Conservation (phyloP, 1,140 invertebrate species). For the Penaeus japonicus region DNA sequence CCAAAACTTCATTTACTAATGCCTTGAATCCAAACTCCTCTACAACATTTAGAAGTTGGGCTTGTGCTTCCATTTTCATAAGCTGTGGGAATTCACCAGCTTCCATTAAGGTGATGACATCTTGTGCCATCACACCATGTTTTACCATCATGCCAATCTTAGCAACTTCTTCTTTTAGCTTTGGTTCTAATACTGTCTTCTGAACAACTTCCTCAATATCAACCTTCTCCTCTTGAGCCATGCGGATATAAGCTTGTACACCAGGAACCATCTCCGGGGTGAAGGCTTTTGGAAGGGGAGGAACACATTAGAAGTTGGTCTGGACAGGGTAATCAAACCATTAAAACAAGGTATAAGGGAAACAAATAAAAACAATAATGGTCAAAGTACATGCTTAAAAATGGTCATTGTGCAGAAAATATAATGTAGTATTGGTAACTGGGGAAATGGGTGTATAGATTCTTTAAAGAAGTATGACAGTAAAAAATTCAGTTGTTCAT, state of each 20-base stretch:
- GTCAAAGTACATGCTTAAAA: neutral
- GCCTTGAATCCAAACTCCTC: constrained; percentile 46
- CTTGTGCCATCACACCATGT: constrained; percentile 57
- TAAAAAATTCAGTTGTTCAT: too few relatives aligned
- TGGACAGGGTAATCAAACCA: neutral
- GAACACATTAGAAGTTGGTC: constrained; percentile 1
- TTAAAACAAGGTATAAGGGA: neutral
- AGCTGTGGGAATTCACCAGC: constrained; percentile 58
- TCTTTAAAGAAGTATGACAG: too few relatives aligned
- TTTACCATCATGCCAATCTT: constrained; percentile 58
- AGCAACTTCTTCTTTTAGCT: constrained; percentile 69
- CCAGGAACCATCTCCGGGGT: constrained; percentile 60
- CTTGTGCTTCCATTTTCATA: constrained; percentile 57
- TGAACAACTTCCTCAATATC: constrained; percentile 84
- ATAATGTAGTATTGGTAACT: too few relatives aligned
- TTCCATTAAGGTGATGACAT: constrained; percentile 54
- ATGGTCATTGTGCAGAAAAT: neutral
- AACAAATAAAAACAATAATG: too few relatives aligned
- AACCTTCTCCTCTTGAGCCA: constrained; percentile 80
- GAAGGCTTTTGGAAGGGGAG: constrained; percentile 53
- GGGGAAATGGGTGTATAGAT: too few relatives aligned
- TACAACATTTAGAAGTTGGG: constrained; percentile 58
- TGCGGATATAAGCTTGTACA: constrained; percentile 66
- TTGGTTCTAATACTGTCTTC: constrained; percentile 82
- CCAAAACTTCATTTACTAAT: constrained; percentile 31